phyloP scores from a whole-genome alignment of 1,140 invertebrate species.

The Nautilus pompilius region DNA sequence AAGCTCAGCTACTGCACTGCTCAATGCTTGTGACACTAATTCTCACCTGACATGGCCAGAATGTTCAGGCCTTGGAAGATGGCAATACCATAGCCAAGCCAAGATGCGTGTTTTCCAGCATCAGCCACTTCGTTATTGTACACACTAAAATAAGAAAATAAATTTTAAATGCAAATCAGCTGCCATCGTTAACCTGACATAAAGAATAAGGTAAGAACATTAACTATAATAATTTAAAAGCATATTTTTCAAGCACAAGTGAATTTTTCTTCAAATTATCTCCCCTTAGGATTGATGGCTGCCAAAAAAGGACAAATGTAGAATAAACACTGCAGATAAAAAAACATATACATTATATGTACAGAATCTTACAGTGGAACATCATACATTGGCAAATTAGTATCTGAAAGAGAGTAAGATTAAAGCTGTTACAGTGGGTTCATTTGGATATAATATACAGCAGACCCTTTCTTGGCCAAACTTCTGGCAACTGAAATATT shows the following conservation, averaged over 20 bases:
- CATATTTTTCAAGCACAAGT: background rate
- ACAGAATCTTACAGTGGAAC: no score
- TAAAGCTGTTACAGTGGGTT: no score
- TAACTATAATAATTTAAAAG: background rate
- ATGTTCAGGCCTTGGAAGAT: slow-evolving; percentile 70
- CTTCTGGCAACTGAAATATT: no score
- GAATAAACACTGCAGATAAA: no score
- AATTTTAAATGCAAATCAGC: background rate
- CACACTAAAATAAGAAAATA: slow-evolving; percentile 54
- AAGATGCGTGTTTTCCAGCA: slow-evolving; percentile 70
- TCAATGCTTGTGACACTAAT: no score
- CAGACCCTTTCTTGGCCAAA: no score
- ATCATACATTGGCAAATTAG: no score
- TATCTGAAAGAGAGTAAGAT: no score
- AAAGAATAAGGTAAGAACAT: background rate
- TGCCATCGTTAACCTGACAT: background rate
- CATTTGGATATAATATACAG: no score
- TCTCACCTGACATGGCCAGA: slow-evolving; percentile 60
- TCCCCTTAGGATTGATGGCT: background rate
- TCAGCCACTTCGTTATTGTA: slow-evolving; percentile 73
- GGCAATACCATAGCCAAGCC: slow-evolving; percentile 85
- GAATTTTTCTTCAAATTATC: background rate
- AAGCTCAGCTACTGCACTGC: no score
- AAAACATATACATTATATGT: no score
- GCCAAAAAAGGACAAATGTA: no score